A percentile compares a stretch with the other conserved stretches of the same genome.
phyloP scores from a whole-genome alignment of 2,888 invertebrate species.

The Eupithecia dodoneata region DNA sequence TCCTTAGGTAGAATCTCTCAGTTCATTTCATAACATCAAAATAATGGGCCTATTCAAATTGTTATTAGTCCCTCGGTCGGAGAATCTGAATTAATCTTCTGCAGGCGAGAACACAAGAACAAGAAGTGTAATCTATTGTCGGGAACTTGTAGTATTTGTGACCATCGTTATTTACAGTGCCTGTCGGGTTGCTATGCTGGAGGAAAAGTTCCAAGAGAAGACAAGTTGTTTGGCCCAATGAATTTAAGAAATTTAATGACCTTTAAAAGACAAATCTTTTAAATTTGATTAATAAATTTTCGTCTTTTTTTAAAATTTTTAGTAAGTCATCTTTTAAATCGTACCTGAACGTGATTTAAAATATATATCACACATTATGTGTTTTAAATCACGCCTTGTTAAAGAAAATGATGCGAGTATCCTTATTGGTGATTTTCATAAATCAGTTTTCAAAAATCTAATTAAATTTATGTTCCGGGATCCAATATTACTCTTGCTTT shows the following conservation, averaged over 20 bases:
- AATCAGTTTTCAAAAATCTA: no score
- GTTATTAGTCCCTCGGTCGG: constrained; percentile 45
- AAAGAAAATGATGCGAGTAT: no score
- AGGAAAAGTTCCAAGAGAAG: neutral
- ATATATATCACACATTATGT: no score
- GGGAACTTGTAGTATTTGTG: constrained; percentile 43
- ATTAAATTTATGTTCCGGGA: no score
- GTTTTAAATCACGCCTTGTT: no score
- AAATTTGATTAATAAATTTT: no score
- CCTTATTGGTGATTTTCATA: no score
- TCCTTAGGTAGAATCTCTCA: constrained; percentile 17
- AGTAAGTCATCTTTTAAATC: no score
- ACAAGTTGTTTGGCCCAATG: neutral
- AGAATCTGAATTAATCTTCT: constrained; percentile 55
- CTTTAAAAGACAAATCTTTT: no score
- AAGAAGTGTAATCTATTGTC: constrained; percentile 57
- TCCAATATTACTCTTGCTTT: no score
- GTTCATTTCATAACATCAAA: constrained; percentile 38
- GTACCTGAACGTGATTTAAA: no score
- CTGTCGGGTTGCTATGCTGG: constrained; percentile 5
- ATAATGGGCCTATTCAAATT: constrained; percentile 45
- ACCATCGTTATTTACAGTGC: constrained; percentile 34
- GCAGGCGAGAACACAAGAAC: constrained; percentile 54
- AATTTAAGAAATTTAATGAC: neutral
- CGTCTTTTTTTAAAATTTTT: no score